These are phyloP conservation scores for Aramus guarauna DNA, from an alignment of 2,113 vertebrate genomes.

Conservation along the genomic window DNA sequence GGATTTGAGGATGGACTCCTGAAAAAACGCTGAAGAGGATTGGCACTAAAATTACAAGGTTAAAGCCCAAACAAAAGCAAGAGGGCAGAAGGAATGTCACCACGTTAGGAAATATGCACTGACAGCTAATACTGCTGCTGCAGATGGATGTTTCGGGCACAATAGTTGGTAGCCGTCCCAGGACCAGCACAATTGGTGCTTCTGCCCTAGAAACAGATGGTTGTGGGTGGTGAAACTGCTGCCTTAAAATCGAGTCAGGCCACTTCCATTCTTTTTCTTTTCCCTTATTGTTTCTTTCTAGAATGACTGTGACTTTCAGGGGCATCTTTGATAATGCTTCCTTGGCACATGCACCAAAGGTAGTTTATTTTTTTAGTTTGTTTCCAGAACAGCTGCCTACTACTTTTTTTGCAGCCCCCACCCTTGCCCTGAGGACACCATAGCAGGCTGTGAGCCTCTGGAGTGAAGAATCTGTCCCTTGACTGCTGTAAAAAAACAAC, in stretches of 20 bases:
- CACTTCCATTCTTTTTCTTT: neutral
- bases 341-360: neutral
- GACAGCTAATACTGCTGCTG: neutral
- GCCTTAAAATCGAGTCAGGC: neutral
- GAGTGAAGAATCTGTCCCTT: neutral
- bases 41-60: neutral
- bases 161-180: neutral
- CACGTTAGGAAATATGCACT: neutral
- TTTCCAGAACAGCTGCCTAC: neutral
- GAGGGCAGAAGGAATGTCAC: constrained; percentile 12
- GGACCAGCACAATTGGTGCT: neutral
- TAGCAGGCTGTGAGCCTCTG: neutral
- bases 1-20: neutral
- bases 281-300: neutral
- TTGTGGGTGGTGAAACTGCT: neutral
- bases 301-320: neutral
- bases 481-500: neutral
- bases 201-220: neutral
- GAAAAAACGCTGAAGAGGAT: neutral
- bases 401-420: neutral
- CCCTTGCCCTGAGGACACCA: rapidly evolving
- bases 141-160: neutral
- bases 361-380: neutral
- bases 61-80: neutral
- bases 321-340: neutral